Base-by-base conservation (phyloP, 2,113 vertebrate species). In the Strix uralensis region DNA sequence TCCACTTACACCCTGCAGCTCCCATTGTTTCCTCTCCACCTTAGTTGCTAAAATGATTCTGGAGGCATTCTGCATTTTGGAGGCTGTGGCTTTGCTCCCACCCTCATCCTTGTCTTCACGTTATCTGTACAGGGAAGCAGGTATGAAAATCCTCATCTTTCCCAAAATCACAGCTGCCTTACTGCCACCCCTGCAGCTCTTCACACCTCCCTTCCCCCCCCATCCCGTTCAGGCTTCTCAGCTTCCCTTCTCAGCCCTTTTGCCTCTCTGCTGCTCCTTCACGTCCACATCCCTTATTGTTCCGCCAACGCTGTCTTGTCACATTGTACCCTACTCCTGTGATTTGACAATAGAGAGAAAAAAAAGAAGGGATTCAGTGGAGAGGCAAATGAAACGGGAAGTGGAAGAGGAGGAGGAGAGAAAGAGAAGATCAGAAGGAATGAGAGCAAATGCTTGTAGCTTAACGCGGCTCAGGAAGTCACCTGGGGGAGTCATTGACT, bases 401-500 rank as follows among this genome's bases (percentile, higher is more conserved):
- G 78, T 66, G 74, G 94, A 90, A 92, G 67, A 94, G 86, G 88
- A 94, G 94, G 81, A 92, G 82, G 80, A 94, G 75, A 78, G 92
- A 88, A 91, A 79, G 81, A 88, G 71, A 94, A 91, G 85, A 91
- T 96, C 90, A 97, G 86, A 95, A 49, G 65, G 72, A 92, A 88
- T 29, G 86, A 87, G 73, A 95, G 83, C 63, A 86, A 97, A 80
- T 32, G 20, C 81, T 94, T 0, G 2, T 58, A 82, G 83, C 81
- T 91, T 74, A 94, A 87, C 3, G 11, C 7, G 6, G 85, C 67
- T 95, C 9, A 15, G 81, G 81, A 97, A 94, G 70, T 97, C 81
- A 95, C 93, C 94, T 95, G 85, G 18, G 94, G 93, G 93, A 97
- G 90, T 88, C 95, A 52, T 81, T 86, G 90, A 96, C 82, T 52